Base-by-base conservation (phyloP, 2,113 vertebrate genomes). In the Himantopus leucocephalus region DNA sequence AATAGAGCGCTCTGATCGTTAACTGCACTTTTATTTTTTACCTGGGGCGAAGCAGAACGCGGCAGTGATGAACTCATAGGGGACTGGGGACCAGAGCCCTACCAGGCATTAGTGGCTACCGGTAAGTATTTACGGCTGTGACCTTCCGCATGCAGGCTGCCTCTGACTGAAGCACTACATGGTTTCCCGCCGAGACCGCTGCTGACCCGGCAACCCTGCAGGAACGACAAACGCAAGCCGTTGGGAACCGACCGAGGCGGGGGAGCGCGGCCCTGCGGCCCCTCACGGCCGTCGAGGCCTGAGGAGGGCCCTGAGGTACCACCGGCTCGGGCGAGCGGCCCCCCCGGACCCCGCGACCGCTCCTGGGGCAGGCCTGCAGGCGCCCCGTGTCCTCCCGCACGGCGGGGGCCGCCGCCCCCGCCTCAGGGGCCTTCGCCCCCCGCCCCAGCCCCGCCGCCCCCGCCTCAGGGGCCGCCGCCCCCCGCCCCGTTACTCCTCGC, bases 1-100 rank as follows among this genome's bases (percentile, higher is more conserved):
- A 50, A 10, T 0, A 53, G n/a, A 48, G 39, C 8, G 0, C 47
- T 18, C 32, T 0, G 13, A 16, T 6, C 6, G 29, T 23, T 29
- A 43, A 8, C 35, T 5, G 29, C 8, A 0, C 52, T 64, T 67
- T 21, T 34, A 2, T 14, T 48, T 20, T 71, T 94, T 93, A 97
- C 97, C 97, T 97, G 96, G 37, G 79, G 77, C 6, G 68, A 70
- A 85, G 87, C n/a, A 53, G 91, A 83, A 27, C 1, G 22, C 3
- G 27, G 52, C 55, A 56, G 9, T 2, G 97, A 59, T 13, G 97
- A 60, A 88, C 24, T 91, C 97, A 97, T 92, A 70, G 30, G 70
- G 92, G 27, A 10, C 55, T 3, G 50, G 41, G 48, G 35, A 27
- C 24, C 91, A 18, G 48, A 14, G 47, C 9, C 3, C 62, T 32